Base-by-base conservation (phyloP, 2,888 invertebrate species). In the Pyrrhia umbra region DNA sequence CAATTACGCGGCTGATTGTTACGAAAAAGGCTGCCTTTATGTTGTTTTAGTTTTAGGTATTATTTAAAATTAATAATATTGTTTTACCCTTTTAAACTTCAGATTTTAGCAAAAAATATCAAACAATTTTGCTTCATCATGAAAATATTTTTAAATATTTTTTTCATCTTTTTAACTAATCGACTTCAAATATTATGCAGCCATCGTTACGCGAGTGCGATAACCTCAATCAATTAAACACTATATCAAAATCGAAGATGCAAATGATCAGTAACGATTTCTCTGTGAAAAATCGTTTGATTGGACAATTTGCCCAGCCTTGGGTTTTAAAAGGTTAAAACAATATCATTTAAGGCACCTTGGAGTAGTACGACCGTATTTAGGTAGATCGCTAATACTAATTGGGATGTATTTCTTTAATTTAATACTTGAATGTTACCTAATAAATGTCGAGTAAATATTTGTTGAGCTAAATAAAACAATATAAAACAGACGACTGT, bases 261-360 rank as follows among this genome's bases (percentile, higher is more conserved):
- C 75, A 78, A 76, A 77, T 59, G 64, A 63, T 77, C 65, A 78
- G 71, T 64, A 80, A 73, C 45, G 69, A 77, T 79, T 73, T 63
- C 61, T 80, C 80, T 79, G 80, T 81, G 82, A 80, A 85, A 86
- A 87, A 89, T 88, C 79, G 81, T 84, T 85, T 88, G 85, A 89
- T 89, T 88, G 84, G 81, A 80, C 81, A 85, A 85, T 87, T 83
- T 73, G 76, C 42, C 61, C 80, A 82, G 81, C 87, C 88, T 87
- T 88, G 81, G 74, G 56, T 74, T 81, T 79, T 71, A 73, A 84
- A 86, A 88, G 88, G 90, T 87, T 86, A 83, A 61, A 66, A 71
- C 50, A 76, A 79, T 79, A 80, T 79, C 67, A 72, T 73, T 66
- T 77, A 74, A 85, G 89, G 85, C 87, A 89, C 86, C 88, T 88